Evolutionary conservation across 1,140 invertebrate species (phyloP), one percentile per base, ranked within the genome.

Genomic region (Zaprionus tsacasi): DNA sequence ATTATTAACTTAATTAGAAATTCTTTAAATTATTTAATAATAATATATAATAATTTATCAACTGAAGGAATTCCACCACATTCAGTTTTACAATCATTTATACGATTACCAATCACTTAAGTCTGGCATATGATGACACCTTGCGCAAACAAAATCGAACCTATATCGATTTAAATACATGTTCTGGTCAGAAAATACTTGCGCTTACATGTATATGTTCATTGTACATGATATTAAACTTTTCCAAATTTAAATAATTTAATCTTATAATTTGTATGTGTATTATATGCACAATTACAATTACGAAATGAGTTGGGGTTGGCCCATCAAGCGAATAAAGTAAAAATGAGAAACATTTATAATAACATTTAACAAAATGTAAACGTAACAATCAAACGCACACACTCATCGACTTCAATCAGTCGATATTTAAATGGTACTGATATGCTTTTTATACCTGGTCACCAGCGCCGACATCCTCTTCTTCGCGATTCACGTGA

Each of bases 381-480:
- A 50, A 78, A 78, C 54, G 65, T 68, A 72, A 72, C 63, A 67
- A 71, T 65, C 50, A 43, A 70, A 75, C 78, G 80, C 77, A 82
- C 60, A 87, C 70, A 76, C 69, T 64, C 43, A 73, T 68, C 54
- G 71, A 60, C 67, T 57, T 81, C 70, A 68, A 55, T 86, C 61
- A 78, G 67, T 63, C 60, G 74, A 63, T 70, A 68, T 48, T 38
- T 25, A 27, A 70, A 58, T 38, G 43, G 45, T 67, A 73, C 27
- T 63, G 67, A 70, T 67, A 60, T 70, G 48, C 54, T 77, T 70
- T 77, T 92, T 94, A 93, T 97, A 98, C 98, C 97, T 99, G 99
- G 95, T 99, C 99, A 95, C 99, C 99, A 93, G 99, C 99, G 93
- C 99, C 99, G 93, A 99, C 96, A 93, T 99, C 97, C 89, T 96